Base-by-base conservation (phyloP, 2,797 vertebrate species). In the Characodon lateralis region DNA sequence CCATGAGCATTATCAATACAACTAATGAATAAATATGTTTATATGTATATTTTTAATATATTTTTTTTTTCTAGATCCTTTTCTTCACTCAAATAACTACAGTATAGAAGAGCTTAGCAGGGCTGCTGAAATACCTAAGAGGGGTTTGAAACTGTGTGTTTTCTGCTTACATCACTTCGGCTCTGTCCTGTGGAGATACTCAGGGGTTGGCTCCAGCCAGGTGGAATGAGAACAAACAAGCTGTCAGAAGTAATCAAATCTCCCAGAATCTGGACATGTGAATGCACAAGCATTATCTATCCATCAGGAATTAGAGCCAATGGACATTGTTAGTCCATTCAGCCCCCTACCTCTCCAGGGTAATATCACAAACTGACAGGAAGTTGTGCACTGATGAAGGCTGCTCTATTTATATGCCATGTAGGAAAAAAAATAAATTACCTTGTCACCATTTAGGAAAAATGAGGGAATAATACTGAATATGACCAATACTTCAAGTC, bases 181-280 rank as follows among this genome's bases (percentile, higher is more conserved):
- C 81, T 86, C 80, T 79, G 83, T 84, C 82, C 89, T 85, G 88
- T 86, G 82, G 89, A 83, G 87, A 74, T 53, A 86, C 89, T 88
- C 78, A 59, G 87, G 87, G 90, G 84, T 86, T 88, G 83, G 81
- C 89, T 91, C 78, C 90, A 92, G 81, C 94, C 93, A 94, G 91
- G 93, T 95, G 93, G 93, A 95, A 95, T 91, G 88, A 93, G 93
- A 95, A 93, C 93, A 95, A 95, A 94, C 93, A 95, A 92, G 87
- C 92, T 95, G 95, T 95, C 95, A 91, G 87, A 93, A 92, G 88
- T 91, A 91, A 95, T 96, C 91, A 92, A 86, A 86, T 94, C 93
- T 86, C 80, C 80, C 80, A 83, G 91, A 91, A 86, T 91, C 78
- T 90, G 87, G 90, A 89, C 90, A 90, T 92, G 89, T 80, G 89